Base-by-base conservation (phyloP, 2,888 invertebrate species). In the Netelia fuscicornis region DNA sequence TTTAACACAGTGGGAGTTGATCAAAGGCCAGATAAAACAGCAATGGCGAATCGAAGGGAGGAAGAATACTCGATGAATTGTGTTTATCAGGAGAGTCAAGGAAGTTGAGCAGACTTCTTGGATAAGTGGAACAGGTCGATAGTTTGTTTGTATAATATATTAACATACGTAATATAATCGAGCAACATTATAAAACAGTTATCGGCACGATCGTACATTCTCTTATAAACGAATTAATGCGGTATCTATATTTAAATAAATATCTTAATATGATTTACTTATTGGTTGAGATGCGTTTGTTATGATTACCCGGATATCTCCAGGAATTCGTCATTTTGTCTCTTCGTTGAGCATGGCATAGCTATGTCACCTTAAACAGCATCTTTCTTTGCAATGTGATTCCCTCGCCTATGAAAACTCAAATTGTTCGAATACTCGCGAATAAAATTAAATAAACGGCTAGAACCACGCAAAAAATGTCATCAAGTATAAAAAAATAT, bases 1-100 rank as follows among this genome's bases (percentile, higher is more conserved):
- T 0, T 83, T 87, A 1, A 89, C 95, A 0, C 96, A 96, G 85
- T 94, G 95, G 89, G 95, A 96, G 84, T 94, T 97, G 25, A 88
- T 97, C 0, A 94, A 95, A 71, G 97, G 97, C 10, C 96, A 97
- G 85, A 96, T 96, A 87, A 94, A 93, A 86, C 96, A 96, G 89
- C 90, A 96, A 48, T 87, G 94, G 6, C 94, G 95, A 86, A 93
- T 89, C 0, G 89, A 93, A 80, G 93, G 94, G 0, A 96, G 87
- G 68, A 83, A 84, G 23, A 91, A 92, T 84, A 6, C 23, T 60
- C 83, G 85, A 80, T 86, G 17, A 84, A 42, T 20, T 48, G 20
- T 11, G 20, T 20, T 54, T 70, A 11, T 71, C 71, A 65, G 54
- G 56, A 60, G 60, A 48, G 37, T 37, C 37, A 6, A 37, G 5